Evolutionary conservation across 2,888 invertebrate species (phyloP).

Genomic region (Rhopalosiphum nymphaeae): DNA sequence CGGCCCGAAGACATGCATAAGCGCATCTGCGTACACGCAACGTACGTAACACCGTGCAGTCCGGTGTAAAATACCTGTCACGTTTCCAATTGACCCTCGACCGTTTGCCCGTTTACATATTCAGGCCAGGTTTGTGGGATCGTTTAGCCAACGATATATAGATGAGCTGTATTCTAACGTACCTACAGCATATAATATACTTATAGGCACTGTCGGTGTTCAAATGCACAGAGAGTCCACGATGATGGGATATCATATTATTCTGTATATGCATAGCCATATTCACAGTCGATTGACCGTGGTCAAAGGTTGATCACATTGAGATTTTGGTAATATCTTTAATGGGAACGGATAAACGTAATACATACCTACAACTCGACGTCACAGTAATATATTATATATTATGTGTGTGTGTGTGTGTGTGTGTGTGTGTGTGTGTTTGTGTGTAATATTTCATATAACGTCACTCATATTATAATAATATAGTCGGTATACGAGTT

Average conservation of each 20-base stretch:
- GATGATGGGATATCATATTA: not conserved
- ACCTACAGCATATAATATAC: not conserved
- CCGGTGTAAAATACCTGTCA: constrained; percentile 44
- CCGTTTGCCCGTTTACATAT: not conserved
- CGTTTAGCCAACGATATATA: not conserved
- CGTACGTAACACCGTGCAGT: not conserved
- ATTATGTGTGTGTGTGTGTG: not conserved
- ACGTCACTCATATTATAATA: no score
- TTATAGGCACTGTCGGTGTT: not conserved
- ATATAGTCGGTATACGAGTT: not conserved
- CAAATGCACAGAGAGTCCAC: not conserved
- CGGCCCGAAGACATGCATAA: constrained; percentile 3
- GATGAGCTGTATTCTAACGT: not conserved
- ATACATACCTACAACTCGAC: not conserved
- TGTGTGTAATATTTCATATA: no score
- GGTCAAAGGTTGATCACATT: constrained; percentile 3
- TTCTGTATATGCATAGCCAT: not conserved
- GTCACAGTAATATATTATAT: not conserved
- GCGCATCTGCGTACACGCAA: not conserved
- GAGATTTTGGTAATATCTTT: not conserved
- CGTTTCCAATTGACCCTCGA: constrained; percentile 44
- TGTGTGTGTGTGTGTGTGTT: not conserved
- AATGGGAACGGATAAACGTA: not conserved
- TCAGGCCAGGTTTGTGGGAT: not conserved
- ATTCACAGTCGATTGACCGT: not conserved